Evolutionary conservation across 2,888 invertebrate species (phyloP), one percentile per base, ranked within the genome.

Genomic region (Acronicta leporina): DNA sequence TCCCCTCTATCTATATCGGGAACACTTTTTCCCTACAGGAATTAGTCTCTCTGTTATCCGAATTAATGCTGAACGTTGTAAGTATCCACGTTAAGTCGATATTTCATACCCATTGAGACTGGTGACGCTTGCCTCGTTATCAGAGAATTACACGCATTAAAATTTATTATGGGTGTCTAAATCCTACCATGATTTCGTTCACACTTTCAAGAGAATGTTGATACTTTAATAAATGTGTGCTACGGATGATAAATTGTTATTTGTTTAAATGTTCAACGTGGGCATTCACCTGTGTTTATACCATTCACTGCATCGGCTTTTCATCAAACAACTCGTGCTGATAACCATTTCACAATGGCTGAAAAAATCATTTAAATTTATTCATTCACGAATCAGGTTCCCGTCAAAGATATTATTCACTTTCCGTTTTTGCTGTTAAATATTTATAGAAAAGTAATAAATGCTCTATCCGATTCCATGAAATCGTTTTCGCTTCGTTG

Each of bases 401-500:
- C 68, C 57, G 48, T 64, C 49, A 48, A 67, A 62, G 57, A 64
- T 66, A 64, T 30, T 64, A 66, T 66, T 63, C 52, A 51, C 50
- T 63, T 49, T 64, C 55, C 65, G 53, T 64, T 74, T 61, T 59
- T 62, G 48, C 64, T 71, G 79, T 67, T 78, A 56, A 71, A 75
- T 78, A 75, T 75, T 75, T 75, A 77, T 75, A 61, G 52, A 67
- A 62, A 63, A 56, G 63, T 75, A 78, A 75, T 78, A 75, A 70
- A 75, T 62, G 51, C 62, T 75, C 57, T 67, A 75, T 71, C 59
- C 60, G 64, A 75, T 69, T 67, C 52, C 57, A 67, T 71, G 63
- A 68, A 74, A 77, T 73, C 63, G 68, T 75, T 75, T 63, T 63
- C 71, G 55, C 68, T 66, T 63, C 57, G 67, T 71, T 75, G 66